Percentiles rank a stretch among this genome's conserved stretches.
Conservation (phyloP, 1,140 invertebrate genomes). For the Copidosoma floridanum region DNA sequence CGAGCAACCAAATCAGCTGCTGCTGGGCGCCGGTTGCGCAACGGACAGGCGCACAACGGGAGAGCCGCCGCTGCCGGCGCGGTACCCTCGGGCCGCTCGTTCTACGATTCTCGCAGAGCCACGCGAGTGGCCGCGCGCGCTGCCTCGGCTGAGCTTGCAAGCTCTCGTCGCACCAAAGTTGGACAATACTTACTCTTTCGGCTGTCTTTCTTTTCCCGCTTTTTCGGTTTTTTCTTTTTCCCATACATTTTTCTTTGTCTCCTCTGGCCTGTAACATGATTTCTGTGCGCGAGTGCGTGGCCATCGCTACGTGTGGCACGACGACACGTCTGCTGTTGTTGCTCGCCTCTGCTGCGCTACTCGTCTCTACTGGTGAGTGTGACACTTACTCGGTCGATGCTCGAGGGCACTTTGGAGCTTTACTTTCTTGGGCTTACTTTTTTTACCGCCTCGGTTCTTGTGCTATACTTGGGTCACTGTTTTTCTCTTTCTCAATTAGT, state of each 20-base stretch:
- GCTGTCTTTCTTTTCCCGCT: too few relatives aligned
- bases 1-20: background rate
- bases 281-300: background rate
- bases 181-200: too few relatives aligned
- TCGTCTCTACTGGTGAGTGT: constrained; percentile 10
- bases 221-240: too few relatives aligned
- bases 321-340: background rate
- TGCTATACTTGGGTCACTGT: too few relatives aligned
- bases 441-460: too few relatives aligned
- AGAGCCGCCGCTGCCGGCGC: background rate
- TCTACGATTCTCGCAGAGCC: background rate
- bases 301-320: background rate
- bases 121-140: constrained; percentile 20
- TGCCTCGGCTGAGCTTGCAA: constrained; percentile 3
- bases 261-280: background rate
- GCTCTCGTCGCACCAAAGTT: constrained; percentile 2
- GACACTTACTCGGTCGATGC: background rate
- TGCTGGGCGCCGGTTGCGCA: background rate
- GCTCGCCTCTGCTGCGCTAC: background rate
- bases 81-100: background rate
- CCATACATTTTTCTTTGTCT: too few relatives aligned
- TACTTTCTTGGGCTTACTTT: too few relatives aligned
- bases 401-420: background rate
- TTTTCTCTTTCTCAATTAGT: too few relatives aligned
- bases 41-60: constrained; percentile 10